Base-by-base conservation (phyloP, 92 coral and sea anemone species). In the Blastomussa wellsi region DNA sequence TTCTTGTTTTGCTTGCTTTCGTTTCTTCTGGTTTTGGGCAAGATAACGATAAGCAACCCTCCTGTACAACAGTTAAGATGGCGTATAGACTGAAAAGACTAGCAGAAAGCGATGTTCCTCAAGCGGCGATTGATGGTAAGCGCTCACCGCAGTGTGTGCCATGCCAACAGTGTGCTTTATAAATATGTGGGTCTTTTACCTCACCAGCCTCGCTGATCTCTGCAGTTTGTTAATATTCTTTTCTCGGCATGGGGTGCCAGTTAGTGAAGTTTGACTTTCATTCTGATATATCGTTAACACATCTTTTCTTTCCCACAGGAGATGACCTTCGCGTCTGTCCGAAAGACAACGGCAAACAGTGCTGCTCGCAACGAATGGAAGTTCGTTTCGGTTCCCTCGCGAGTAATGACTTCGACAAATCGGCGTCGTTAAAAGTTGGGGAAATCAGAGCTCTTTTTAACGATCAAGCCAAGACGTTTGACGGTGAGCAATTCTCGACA, bases 281-380 rank as follows among this genome's bases (percentile, higher is more conserved):
- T 12, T 41, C 64, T 73, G 79, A 60, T 74, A 74, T 42, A 74
- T 74, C 31, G 74, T 74, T 44, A 74, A 74, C 87, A 72, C 51
- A 76, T 59, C 71, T 76, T 88, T 39, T 77, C 57, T 59, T 77
- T 88, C 5, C 71, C 3, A 10, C 36, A 92, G 95, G 92, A 77
- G 86, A 84, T 62, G 87, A 86, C 80, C 86, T 92, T 26, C 84
- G 85, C 55, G 86, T 92, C 28, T 92, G 95, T 38, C 86, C 95
- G 41, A 60, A 76, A 28, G 55, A 78, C 86, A 64, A 28, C 84
- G 84, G 82, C 86, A 39, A 86, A 80, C 84, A 90, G 65, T 92
- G 95, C 72, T 92, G 95, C 78, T 84, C 92, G 12, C 84, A 89
- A 53, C 64, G 71, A 60, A 92, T 92, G 95, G 95, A 92, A 52